Evolutionary conservation across 1,140 invertebrate genomes (phyloP).

Genomic region (Chelonus insularis): DNA sequence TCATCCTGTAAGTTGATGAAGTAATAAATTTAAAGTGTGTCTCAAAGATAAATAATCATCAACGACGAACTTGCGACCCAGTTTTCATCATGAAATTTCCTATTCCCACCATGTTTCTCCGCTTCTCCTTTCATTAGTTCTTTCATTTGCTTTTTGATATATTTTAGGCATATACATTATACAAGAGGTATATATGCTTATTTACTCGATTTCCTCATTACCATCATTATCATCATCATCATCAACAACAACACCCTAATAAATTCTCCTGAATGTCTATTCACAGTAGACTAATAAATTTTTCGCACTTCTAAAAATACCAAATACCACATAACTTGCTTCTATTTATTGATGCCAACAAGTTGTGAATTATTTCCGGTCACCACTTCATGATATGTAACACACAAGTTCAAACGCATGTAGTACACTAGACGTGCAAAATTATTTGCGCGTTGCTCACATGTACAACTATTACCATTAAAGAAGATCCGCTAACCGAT

Average conservation of each 20-base stretch:
- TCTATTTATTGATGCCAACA: too few relatives aligned
- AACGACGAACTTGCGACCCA: constrained; percentile 54
- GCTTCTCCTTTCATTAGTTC: constrained; percentile 1
- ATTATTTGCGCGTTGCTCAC: background rate
- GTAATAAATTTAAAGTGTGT: background rate
- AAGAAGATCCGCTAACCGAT: constrained; percentile 37
- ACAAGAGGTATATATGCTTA: background rate
- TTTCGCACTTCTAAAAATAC: too few relatives aligned
- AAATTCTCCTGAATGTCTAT: too few relatives aligned
- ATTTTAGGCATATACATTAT: constrained; percentile 23
- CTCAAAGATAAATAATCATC: constrained; percentile 40
- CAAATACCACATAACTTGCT: too few relatives aligned
- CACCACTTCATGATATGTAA: too few relatives aligned
- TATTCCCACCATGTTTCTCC: constrained; percentile 6
- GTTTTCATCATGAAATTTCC: constrained; percentile 32
- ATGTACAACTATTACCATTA: background rate
- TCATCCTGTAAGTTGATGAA: too few relatives aligned
- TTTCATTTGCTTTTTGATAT: constrained; percentile 13
- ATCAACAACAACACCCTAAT: too few relatives aligned
- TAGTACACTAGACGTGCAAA: background rate
- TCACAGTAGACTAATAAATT: too few relatives aligned
- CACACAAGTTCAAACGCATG: too few relatives aligned
- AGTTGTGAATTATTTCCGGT: too few relatives aligned
- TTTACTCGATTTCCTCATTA: background rate
- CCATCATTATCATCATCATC: too few relatives aligned